Evolutionary conservation across 2,888 invertebrate species (phyloP), one percentile per base, ranked within the genome.

Genomic region (Tenthredo notha): DNA sequence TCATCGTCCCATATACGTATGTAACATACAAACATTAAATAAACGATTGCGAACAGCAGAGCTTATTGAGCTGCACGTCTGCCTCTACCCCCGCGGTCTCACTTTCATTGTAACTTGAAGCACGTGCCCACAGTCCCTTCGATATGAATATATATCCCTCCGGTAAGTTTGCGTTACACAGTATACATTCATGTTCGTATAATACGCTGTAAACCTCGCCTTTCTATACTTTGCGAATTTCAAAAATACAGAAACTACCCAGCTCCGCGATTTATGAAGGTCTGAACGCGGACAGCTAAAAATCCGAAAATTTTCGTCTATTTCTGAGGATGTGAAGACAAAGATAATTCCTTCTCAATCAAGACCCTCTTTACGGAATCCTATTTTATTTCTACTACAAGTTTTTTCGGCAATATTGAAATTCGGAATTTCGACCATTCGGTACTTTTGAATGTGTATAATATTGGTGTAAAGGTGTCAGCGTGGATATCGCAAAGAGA

Each of bases 81-180:
- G 61, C 18, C 40, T 5, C 9, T 18, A 72, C 15, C 21, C 61
- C 9, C 7, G 75, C 67, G 21, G 72, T 40, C 80, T 80, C 21
- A 40, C 25, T 61, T 61, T 58, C 61, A 80, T 80, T 80, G 80
- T 58, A 40, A 80, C 61, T 61, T 80, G 50, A 40, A 61, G 58
- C 80, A 80, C 80, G 80, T 80, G 37, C 61, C 80, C 33, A 40
- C 10, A 29, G 61, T 58, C 80, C 50, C 80, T 80, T 61, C 61
- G 61, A 61, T 80, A 80, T 61, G 80, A 80, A 80, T 80, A 80
- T 61, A 80, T 61, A 58, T 25, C 33, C 61, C 37, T 80, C 21
- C n/a, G 37, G 80, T 61, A 58, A 21, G 37, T 40, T 37, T 37
- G 37, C 37, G 21, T 37, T 37, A 80, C 80, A 80, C 58, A 4